phyloP scores from a whole-genome alignment of 2,797 vertebrate species.

The Chelidonichthys spinosus region DNA sequence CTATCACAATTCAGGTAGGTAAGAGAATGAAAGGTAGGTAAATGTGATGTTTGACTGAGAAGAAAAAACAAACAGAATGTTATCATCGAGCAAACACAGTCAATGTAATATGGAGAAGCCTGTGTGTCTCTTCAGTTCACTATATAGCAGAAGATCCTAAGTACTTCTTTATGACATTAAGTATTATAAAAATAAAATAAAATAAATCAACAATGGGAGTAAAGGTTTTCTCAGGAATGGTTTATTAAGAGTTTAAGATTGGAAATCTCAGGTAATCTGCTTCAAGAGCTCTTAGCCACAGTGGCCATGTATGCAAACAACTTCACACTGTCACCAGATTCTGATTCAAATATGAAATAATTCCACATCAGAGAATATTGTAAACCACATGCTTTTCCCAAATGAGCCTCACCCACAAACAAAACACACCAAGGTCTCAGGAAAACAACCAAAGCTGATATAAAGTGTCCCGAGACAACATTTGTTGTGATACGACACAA shows the following conservation, averaged over 20 bases:
- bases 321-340: background rate
- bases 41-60: background rate
- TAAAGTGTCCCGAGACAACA: too few relatives aligned
- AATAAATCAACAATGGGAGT: background rate
- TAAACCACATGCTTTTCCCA: background rate
- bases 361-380: background rate
- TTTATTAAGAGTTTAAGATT: background rate
- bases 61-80: background rate
- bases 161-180: background rate
- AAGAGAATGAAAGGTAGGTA: background rate
- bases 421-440: background rate
- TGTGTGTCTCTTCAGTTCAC: background rate
- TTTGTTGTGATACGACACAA: too few relatives aligned
- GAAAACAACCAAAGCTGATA: background rate
- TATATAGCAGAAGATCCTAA: background rate
- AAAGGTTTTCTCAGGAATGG: background rate
- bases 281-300: background rate
- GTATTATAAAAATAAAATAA: background rate
- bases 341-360: background rate
- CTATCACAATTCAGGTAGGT: background rate
- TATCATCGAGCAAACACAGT: background rate
- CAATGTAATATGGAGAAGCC: background rate
- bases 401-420: background rate
- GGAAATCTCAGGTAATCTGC: conserved; percentile 4
- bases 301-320: background rate